Conservation (phyloP, 2,797 vertebrate species). For the Morus bassanus region DNA sequence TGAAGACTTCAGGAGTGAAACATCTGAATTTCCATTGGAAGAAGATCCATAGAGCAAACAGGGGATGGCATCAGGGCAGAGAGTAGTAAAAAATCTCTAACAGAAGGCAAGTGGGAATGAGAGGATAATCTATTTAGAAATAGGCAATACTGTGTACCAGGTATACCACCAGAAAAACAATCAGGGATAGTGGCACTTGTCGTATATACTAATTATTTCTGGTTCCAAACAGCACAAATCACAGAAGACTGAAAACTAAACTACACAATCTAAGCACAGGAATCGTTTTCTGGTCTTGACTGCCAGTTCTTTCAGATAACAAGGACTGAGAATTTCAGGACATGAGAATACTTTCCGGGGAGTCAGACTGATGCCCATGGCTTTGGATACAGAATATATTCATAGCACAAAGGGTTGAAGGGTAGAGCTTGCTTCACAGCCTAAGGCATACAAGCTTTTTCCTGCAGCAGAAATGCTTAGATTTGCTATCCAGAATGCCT, state of each 20-base stretch:
- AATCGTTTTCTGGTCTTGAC: background rate
- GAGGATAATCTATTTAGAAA: background rate
- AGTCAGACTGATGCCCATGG: background rate
- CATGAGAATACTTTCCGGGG: background rate
- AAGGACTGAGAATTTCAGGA: background rate
- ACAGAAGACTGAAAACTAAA: background rate
- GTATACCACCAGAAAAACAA: background rate
- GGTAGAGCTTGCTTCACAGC: background rate
- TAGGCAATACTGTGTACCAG: background rate
- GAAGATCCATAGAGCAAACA: background rate
- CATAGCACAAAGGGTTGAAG: background rate
- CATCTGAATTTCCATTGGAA: background rate
- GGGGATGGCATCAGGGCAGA: background rate
- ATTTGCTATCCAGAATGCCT: background rate
- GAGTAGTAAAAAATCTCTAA: background rate
- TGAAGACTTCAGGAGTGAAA: background rate
- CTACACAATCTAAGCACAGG: background rate
- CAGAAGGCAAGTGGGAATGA: background rate
- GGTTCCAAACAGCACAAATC: background rate
- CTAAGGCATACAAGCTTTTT: background rate
- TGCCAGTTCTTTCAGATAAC: background rate
- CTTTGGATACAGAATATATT: background rate
- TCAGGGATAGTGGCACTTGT: background rate
- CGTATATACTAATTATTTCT: background rate
- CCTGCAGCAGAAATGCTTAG: background rate